A percentile compares a stretch with the other conserved stretches of the same genome.
These are phyloP conservation scores for Campylomormyrus numenius DNA, from an alignment of 2,113 vertebrate species.

Conservation along the genomic window DNA sequence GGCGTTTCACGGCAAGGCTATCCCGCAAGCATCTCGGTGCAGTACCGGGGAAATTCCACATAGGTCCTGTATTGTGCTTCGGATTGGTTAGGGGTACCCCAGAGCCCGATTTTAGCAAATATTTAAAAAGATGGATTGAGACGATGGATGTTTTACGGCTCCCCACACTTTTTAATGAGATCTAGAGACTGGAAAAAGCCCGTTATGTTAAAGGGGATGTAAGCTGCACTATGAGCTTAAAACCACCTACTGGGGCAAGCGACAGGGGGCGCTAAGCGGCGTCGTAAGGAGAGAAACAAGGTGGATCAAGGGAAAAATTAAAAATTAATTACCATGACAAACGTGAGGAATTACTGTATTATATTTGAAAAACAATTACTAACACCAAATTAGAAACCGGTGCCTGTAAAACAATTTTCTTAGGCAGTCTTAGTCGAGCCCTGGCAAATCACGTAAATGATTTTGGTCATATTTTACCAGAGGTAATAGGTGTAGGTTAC, in stretches of 20 bases:
- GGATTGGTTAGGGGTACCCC: background rate
- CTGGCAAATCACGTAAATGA: background rate
- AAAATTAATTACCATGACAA: conserved; percentile 2
- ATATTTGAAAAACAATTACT: background rate
- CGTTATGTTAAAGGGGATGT: background rate
- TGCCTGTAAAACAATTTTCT: background rate
- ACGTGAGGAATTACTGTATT: background rate
- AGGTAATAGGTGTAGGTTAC: background rate
- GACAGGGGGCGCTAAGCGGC: background rate
- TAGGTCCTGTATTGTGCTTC: background rate
- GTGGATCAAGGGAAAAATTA: background rate
- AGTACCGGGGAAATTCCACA: background rate
- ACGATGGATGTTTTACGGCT: background rate
- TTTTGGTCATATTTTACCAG: background rate
- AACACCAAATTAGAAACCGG: background rate
- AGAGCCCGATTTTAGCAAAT: background rate
- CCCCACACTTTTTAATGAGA: background rate
- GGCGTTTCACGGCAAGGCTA: conserved; percentile 59
- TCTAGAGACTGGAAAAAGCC: background rate
- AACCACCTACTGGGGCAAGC: background rate
- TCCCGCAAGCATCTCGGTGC: conserved; percentile 46
- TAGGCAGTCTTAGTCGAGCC: background rate
- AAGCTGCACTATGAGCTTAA: background rate
- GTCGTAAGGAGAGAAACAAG: background rate
- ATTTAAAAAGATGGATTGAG: background rate